These are phyloP conservation scores for Lates calcarifer DNA, from an alignment of 2,113 vertebrate genomes.

Conservation along the genomic window DNA sequence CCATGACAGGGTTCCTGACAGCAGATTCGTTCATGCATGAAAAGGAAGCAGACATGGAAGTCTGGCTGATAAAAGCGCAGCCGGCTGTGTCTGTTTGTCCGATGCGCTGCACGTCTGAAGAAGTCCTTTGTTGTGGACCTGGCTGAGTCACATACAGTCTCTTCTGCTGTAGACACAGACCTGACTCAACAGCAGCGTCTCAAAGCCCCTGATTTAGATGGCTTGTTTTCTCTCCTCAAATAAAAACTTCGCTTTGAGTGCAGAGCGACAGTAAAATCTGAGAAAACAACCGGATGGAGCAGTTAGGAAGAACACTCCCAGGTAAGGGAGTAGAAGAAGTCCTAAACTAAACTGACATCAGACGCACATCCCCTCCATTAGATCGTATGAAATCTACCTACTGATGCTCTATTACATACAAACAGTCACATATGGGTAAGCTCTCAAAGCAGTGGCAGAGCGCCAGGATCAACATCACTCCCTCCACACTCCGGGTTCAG, in stretches of 20 bases:
- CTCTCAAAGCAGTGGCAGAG: constrained; percentile 31
- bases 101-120: constrained; percentile 47
- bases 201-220: constrained; percentile 45
- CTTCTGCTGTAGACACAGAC: constrained; percentile 14
- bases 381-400: constrained; percentile 32
- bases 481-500: constrained; percentile 35
- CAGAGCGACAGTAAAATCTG: background rate
- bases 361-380: constrained; percentile 22
- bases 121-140: constrained; percentile 51
- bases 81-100: constrained; percentile 29
- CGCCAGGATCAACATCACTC: constrained; percentile 71
- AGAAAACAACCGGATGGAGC: constrained; percentile 8
- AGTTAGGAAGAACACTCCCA: constrained; percentile 8
- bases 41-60: constrained; percentile 45
- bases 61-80: constrained; percentile 55
- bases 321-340: constrained; percentile 17
- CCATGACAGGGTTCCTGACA: constrained; percentile 35
- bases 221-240: constrained; percentile 31
- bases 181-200: constrained; percentile 33
- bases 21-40: constrained; percentile 47
- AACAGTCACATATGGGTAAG: constrained; percentile 52
- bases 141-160: constrained; percentile 34
- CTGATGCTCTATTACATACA: constrained; percentile 37
- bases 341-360: constrained; percentile 19
- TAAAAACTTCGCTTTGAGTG: constrained; percentile 30